Evolutionary conservation across 2,113 vertebrate genomes (phyloP).

Genomic region (Mastomys coucha): DNA sequence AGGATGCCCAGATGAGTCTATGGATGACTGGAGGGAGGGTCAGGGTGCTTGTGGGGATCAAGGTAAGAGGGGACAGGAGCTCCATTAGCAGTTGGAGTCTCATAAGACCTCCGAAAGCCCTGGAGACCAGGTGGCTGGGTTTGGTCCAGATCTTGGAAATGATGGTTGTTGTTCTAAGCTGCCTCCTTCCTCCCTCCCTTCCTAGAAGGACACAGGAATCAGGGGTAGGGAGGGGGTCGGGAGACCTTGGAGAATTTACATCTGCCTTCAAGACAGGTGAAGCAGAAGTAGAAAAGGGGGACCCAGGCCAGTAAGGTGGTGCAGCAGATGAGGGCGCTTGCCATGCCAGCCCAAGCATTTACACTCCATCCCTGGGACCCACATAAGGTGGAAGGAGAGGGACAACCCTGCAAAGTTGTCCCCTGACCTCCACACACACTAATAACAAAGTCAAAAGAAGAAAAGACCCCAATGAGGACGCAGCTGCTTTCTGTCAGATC

Average conservation of each 20-base stretch:
- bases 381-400: not conserved
- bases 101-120: not conserved
- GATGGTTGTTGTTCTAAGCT: not conserved
- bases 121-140: not conserved
- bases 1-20: not conserved
- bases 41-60: not conserved
- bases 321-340: too few relatives aligned
- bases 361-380: not conserved
- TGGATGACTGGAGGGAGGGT: not conserved
- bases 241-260: not conserved
- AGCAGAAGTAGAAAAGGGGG: conserved; percentile 3
- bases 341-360: not conserved
- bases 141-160: not conserved
- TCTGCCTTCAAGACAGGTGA: not conserved
- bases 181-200: not conserved
- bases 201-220: not conserved
- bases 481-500: not conserved
- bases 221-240: not conserved
- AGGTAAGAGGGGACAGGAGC: not conserved
- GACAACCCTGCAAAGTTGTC: not conserved
- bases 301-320: not conserved
- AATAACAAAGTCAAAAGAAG: not conserved
- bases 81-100: not conserved
- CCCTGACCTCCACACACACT: not conserved
- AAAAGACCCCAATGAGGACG: not conserved